phyloP scores from a whole-genome alignment of 1,140 invertebrate genomes.

The Brachionus angularis region DNA sequence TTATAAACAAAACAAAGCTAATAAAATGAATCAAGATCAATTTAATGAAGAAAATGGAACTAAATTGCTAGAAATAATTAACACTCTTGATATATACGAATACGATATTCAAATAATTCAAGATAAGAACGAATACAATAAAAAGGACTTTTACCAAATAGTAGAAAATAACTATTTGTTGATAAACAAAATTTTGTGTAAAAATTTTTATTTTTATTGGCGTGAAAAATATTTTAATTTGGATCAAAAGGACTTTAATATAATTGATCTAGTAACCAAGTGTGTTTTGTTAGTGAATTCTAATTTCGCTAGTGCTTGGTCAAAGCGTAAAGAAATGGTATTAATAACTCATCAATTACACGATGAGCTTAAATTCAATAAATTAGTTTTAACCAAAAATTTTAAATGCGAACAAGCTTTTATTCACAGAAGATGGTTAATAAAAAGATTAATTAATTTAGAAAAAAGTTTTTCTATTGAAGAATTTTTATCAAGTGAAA shows the following conservation, averaged over 20 bases:
- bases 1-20: too few species aligned
- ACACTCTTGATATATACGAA: too few species aligned
- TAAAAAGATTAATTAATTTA: neutral
- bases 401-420: slow-evolving; percentile 40
- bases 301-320: slow-evolving; percentile 37
- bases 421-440: slow-evolving; percentile 22
- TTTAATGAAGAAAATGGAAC: too few species aligned
- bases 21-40: too few species aligned
- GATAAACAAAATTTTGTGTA: slow-evolving; percentile 6
- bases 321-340: neutral
- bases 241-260: neutral
- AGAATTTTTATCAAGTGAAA: neutral
- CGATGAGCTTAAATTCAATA: slow-evolving; percentile 12
- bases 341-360: neutral
- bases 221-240: neutral
- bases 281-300: slow-evolving; percentile 25
- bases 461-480: neutral
- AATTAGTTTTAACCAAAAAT: slow-evolving; percentile 6
- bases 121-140: too few species aligned
- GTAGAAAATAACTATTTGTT: neutral
- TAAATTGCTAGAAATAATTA: too few species aligned
- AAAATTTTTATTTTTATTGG: slow-evolving; percentile 27
- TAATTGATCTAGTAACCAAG: neutral
- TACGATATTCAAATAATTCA: too few species aligned
- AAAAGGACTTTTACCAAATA: too few species aligned